phyloP scores from a whole-genome alignment of 53 echinoderm and acorn worm genomes.

The Luidia sarsii region DNA sequence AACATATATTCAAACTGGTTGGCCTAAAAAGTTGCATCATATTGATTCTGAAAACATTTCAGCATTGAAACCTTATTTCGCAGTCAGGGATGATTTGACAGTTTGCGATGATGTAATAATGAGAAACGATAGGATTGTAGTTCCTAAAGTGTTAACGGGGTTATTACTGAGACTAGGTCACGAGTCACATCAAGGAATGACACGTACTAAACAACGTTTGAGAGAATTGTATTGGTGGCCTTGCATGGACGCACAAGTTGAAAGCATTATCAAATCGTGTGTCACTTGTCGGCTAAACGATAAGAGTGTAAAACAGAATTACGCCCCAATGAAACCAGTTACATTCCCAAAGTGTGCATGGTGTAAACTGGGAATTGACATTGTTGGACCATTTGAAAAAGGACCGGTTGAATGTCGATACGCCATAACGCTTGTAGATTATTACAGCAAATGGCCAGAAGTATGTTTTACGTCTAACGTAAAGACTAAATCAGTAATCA shows the following conservation, averaged over 20 bases:
- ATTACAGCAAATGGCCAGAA: slow-evolving; percentile 48
- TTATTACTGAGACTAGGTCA: slow-evolving; percentile 30
- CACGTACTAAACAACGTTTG: slow-evolving; percentile 58
- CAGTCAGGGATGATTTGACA: slow-evolving; percentile 26
- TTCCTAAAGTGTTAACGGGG: slow-evolving; percentile 8
- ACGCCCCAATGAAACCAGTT: slow-evolving; percentile 34
- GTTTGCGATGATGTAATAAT: slow-evolving; percentile 19
- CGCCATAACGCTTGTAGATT: slow-evolving; percentile 37
- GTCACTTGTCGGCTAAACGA: slow-evolving; percentile 27
- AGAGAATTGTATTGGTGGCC: slow-evolving; percentile 75
- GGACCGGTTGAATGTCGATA: slow-evolving; percentile 30
- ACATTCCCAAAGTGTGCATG: slow-evolving; percentile 22
- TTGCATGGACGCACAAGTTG: slow-evolving; percentile 50
- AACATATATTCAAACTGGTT: slow-evolving; percentile 3
- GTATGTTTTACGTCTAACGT: slow-evolving; percentile 21
- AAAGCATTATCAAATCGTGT: slow-evolving; percentile 24
- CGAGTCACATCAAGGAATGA: slow-evolving; percentile 67
- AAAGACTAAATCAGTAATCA: slow-evolving; percentile 7
- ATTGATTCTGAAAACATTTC: neutral
- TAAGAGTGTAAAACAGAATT: slow-evolving; percentile 19
- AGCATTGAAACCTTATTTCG: neutral
- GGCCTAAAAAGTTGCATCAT: neutral
- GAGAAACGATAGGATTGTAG: slow-evolving; percentile 30
- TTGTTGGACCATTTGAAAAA: slow-evolving; percentile 34
- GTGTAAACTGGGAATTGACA: slow-evolving; percentile 38